Conservation (phyloP, 2,113 vertebrate genomes). For the Ptychochromis oligacanthus region DNA sequence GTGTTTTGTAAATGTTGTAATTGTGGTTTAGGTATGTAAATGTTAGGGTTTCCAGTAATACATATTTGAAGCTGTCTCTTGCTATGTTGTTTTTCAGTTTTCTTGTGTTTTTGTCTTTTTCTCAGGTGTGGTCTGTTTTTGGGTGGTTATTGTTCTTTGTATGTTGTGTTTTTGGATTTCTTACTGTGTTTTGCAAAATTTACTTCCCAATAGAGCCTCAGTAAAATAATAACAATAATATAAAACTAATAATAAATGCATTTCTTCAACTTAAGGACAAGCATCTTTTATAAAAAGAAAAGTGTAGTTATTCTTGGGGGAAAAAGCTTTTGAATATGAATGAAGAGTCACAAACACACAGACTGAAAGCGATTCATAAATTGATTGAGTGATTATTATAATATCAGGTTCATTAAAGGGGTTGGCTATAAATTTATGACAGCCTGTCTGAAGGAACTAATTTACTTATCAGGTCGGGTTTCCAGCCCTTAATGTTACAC, state of each 20-base stretch:
- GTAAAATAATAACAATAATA: neutral
- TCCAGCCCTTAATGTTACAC: neutral
- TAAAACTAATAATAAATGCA: no score
- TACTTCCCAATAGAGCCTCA: accelerated
- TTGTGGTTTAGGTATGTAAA: neutral
- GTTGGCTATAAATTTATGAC: neutral
- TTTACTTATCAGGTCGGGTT: constrained; percentile 1
- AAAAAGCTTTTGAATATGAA: neutral
- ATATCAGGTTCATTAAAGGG: neutral
- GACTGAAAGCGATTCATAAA: neutral
- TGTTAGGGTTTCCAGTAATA: neutral
- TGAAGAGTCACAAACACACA: neutral
- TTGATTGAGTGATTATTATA: no score
- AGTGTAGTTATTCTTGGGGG: neutral
- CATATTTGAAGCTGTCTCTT: neutral
- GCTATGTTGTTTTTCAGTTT: neutral
- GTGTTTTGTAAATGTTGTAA: no score
- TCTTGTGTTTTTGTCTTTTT: neutral
- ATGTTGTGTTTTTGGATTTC: neutral
- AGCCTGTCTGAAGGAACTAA: neutral
- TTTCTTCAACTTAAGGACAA: neutral
- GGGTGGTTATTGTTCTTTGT: neutral
- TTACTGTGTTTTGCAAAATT: neutral
- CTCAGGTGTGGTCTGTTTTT: accelerated
- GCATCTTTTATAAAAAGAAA: neutral